Evolutionary conservation across 2,113 vertebrate species (phyloP), one percentile per base, ranked within the genome.

Genomic region (Cavia aperea): DNA sequence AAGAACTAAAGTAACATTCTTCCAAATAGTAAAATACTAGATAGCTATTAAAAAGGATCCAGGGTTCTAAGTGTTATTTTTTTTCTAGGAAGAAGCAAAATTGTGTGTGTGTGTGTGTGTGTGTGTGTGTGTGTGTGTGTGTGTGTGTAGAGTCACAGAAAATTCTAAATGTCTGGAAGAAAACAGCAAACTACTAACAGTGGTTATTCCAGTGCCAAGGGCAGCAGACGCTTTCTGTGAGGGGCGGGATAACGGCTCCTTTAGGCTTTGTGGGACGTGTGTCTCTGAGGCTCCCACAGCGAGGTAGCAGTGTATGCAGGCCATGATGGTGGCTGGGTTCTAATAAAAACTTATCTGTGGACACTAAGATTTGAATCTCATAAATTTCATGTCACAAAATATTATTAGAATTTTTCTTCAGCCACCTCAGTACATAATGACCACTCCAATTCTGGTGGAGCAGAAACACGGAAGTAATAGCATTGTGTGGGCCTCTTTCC

Each of bases 301-400:
- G 16, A 0, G 18, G 11, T 4, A 18, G 13, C 60, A 46, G 33
- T 54, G 0, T 7, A 83, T 21, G 7, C 54, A 39, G 7, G 2
- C 26, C 26, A 16, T 2, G 54, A 16, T 8, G 26, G 2, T 11
- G n/a, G 23, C 73, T 39, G 0, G 26, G 65, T 23, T 14, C 62
- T 58, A 29, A 1, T 33, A 24, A 36, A 36, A 31, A 12, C 43
- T 49, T 15, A 6, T 26, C 49, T 49, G 14, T n/a, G 46, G 36
- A 54, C 68, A 11, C 39, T 33, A n/a, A 56, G 36, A 14, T 33
- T 39, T 56, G 5, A 54, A 73, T 8, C 8, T 56, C 29, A 51
- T 36, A 62, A 75, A 51, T 23, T 31, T 51, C 58, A 2, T 15
- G 63, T 85, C 60, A 81, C 4, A 18, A 63, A 79, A 81, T 36